Percentiles rank a stretch among this genome's conserved stretches.
Evolutionary conservation across 2,888 invertebrate genomes (phyloP).

Genomic region (Mythimna loreyi): DNA sequence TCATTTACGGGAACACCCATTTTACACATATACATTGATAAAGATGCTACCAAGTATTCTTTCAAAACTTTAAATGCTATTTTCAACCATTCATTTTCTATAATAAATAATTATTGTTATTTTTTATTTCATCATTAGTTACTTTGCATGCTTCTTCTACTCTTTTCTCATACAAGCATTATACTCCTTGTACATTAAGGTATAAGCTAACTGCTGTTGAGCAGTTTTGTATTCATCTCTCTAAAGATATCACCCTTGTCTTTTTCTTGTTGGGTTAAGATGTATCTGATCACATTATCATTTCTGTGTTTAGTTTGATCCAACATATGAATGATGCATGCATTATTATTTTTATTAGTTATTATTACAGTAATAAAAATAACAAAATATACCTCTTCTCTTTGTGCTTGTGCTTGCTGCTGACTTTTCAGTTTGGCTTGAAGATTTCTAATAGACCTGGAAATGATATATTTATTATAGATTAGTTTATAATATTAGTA

Average conservation of each 20-base stretch:
- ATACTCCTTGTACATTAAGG: background rate
- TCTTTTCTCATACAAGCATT: background rate
- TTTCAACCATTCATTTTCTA: background rate
- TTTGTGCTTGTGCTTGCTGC: conserved; percentile 95
- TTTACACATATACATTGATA: no score
- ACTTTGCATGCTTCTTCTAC: conserved; percentile 12
- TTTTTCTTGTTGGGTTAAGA: no score
- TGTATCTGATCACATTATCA: no score
- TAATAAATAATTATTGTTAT: background rate
- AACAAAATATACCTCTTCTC: conserved; percentile 91
- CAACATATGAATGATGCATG: background rate
- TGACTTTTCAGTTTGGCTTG: conserved; percentile 97
- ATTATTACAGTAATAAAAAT: background rate
- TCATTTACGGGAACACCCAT: no score
- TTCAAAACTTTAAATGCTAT: conserved; percentile 5
- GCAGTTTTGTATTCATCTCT: background rate
- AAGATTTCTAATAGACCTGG: conserved; percentile 96
- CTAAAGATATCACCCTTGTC: no score
- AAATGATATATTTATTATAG: conserved; percentile 69
- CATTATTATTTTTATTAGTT: background rate
- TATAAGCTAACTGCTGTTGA: background rate
- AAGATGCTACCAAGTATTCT: background rate
- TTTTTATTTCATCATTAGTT: conserved; percentile 11
- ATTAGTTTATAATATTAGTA: no score
- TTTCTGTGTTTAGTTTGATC: background rate